phyloP scores from a whole-genome alignment of 2,113 vertebrate species.

The Odocoileus virginianus region DNA sequence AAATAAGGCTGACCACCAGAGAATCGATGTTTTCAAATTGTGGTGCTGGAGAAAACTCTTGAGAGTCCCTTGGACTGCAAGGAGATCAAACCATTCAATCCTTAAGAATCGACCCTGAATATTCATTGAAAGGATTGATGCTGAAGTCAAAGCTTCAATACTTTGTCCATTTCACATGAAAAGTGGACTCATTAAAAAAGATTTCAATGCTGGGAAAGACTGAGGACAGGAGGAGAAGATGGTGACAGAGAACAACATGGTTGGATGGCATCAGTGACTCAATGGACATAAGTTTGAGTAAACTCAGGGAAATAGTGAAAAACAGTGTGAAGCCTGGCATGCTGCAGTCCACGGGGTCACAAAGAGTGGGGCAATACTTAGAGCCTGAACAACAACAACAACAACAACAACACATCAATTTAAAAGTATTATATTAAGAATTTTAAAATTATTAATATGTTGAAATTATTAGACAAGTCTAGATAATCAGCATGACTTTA shows the following conservation, averaged over 20 bases:
- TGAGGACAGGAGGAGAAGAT: neutral
- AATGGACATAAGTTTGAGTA: neutral
- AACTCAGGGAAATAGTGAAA: neutral
- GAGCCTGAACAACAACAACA: neutral
- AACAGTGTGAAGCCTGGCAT: neutral
- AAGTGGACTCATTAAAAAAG: neutral
- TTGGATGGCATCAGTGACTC: neutral
- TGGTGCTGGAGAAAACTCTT: neutral
- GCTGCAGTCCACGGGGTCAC: neutral
- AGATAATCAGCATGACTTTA: neutral
- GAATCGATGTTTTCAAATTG: neutral
- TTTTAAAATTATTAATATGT: neutral
- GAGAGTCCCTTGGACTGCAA: neutral
- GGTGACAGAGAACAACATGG: neutral
- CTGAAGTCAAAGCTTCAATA: neutral
- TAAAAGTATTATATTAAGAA: neutral
- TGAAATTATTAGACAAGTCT: neutral
- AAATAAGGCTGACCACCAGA: neutral
- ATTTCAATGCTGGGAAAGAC: neutral
- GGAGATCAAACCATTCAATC: neutral
- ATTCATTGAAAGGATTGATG: neutral
- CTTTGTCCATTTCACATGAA: neutral
- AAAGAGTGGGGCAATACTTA: neutral
- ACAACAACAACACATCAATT: neutral
- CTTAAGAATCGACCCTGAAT: neutral